Evolutionary conservation across 2,888 invertebrate genomes (phyloP).

Genomic region (Oithona nana): DNA sequence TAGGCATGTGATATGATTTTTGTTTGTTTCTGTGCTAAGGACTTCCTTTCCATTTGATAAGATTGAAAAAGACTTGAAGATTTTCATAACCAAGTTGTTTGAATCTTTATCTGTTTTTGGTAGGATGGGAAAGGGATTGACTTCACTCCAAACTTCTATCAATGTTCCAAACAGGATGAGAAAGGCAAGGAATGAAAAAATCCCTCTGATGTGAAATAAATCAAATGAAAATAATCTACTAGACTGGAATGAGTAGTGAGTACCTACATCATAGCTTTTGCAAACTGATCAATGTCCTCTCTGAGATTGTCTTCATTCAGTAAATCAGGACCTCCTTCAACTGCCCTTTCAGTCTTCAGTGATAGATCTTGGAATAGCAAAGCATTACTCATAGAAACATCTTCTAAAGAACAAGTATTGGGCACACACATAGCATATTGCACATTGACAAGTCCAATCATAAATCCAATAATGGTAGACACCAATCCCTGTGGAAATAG

Average conservation of each 20-base stretch:
- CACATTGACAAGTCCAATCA: not conserved
- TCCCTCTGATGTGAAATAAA: too few relatives aligned
- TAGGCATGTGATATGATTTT: not conserved
- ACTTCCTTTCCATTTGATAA: not conserved
- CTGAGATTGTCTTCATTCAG: not conserved
- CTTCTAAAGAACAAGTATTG: not conserved
- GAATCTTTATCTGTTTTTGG: not conserved
- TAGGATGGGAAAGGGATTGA: not conserved
- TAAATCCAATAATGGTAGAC: too few relatives aligned
- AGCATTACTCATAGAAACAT: too few relatives aligned
- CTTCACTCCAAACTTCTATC: not conserved
- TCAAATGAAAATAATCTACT: too few relatives aligned
- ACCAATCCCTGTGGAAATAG: too few relatives aligned
- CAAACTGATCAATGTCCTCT: not conserved
- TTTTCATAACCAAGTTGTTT: not conserved
- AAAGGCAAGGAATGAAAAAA: not conserved
- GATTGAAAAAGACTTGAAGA: not conserved
- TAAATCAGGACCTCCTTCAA: not conserved
- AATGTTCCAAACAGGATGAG: not conserved
- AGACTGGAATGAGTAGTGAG: too few relatives aligned
- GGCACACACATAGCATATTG: not conserved
- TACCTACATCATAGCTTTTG: not conserved
- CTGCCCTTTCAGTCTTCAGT: too few relatives aligned
- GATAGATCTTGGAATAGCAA: not conserved
- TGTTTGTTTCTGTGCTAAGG: not conserved